Conservation (phyloP, 2,888 invertebrate genomes). For the Stenotaenia linearis region DNA sequence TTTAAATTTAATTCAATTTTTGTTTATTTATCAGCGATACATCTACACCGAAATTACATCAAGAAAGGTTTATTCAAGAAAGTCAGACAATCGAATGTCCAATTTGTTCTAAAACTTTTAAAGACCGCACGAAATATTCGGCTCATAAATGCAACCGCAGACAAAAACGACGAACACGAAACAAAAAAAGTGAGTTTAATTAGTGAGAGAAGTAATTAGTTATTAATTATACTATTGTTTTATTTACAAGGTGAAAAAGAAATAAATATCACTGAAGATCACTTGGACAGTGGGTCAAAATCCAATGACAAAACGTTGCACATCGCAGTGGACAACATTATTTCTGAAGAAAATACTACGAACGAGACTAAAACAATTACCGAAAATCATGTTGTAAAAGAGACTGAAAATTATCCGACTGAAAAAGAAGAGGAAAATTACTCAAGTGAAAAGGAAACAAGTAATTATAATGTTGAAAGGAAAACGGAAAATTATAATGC, state of each 20-base stretch:
- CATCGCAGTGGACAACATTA: not conserved
- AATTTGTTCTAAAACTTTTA: not conserved
- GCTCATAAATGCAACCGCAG: not conserved
- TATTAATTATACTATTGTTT: not conserved
- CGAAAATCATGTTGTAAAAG: no score
- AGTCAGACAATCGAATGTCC: not conserved
- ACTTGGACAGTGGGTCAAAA: not conserved
- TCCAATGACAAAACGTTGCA: not conserved
- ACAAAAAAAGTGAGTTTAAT: not conserved
- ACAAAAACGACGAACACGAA: not conserved
- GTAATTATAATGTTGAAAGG: no score
- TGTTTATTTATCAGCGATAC: not conserved
- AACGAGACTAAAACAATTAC: not conserved
- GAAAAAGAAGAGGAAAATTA: no score
- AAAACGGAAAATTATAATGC: no score
- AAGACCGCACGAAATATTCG: not conserved
- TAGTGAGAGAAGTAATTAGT: not conserved
- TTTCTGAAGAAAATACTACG: not conserved
- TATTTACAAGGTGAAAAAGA: not conserved
- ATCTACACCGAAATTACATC: not conserved
- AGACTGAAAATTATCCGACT: no score
- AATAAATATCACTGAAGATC: not conserved
- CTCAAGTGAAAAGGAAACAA: no score
- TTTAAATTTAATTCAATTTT: not conserved
- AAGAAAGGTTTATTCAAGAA: not conserved